Conservation (phyloP, 1,140 invertebrate species). For the Trichonephila inaurata region DNA sequence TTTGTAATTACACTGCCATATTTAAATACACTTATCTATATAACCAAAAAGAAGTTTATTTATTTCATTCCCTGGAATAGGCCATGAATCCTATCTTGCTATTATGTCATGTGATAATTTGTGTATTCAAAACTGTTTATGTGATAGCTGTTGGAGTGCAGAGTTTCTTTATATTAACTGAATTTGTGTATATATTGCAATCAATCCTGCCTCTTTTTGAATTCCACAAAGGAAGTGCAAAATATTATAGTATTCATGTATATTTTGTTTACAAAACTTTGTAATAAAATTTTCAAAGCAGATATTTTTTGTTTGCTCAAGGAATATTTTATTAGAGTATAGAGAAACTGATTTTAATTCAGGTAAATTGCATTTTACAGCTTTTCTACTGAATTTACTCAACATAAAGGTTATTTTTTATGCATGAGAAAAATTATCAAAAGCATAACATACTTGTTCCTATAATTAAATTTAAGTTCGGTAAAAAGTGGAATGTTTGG, state of each 20-base stretch:
- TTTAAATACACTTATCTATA: slow-evolving; percentile 18
- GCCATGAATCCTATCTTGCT: not conserved
- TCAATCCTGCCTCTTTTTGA: not conserved
- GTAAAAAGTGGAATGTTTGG: no score
- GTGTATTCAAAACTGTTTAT: not conserved
- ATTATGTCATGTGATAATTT: slow-evolving; percentile 13
- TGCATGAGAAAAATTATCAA: no score
- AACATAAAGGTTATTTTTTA: no score
- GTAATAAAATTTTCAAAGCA: not conserved
- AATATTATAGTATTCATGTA: not conserved
- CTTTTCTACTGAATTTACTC: no score
- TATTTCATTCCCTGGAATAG: not conserved
- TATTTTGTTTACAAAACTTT: not conserved
- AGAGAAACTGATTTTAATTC: no score
- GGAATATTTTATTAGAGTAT: not conserved
- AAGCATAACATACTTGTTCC: no score
- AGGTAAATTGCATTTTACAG: no score
- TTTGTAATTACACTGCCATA: slow-evolving; percentile 50
- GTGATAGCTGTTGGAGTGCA: not conserved
- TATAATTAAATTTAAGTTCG: no score
- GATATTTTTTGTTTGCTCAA: not conserved
- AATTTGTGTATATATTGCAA: not conserved
- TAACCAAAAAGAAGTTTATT: not conserved
- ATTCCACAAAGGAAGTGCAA: not conserved
- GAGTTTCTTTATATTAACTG: not conserved